Evolutionary conservation across 2,888 invertebrate species (phyloP), one percentile per base, ranked within the genome.

Genomic region (Baronia brevicornis): DNA sequence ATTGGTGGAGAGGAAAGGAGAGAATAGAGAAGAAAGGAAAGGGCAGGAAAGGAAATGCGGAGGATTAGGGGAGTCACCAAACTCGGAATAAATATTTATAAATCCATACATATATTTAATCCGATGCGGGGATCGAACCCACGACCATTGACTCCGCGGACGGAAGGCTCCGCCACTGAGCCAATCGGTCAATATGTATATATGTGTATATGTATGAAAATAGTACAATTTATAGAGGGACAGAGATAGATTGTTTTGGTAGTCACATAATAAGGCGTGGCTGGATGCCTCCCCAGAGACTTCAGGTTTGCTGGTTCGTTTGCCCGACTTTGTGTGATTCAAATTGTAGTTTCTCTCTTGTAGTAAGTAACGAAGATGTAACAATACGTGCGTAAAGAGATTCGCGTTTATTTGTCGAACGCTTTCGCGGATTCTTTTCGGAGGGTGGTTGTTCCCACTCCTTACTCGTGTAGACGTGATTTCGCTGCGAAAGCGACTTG

Each of bases 351-450:
- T 77, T 65, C 69, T 71, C 66, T 63, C 66, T 58, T 50, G 54
- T 58, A 62, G 73, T n/a, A n/a, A n/a, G n/a, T 78, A 78, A 78
- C 79, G 78, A 79, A 77, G 63, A 59, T 52, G 51, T 53, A 60
- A 72, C 74, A 77, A 77, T 78, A 77, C 82, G 80, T 80, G 80
- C 75, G 75, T 70, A 75, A 75, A 51, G 43, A 44, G 65, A 56
- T 63, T 59, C 50, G 51, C 56, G 56, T 55, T 60, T 59, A 55
- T 61, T 71, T 61, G 51, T 48, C 53, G 60, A 66, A 63, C 70
- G 65, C 70, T 73, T 67, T 63, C 59, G 53, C 48, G 51, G 53
- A 59, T 68, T 61, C 66, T 66, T 69, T 47, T 67, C 52, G 51
- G 65, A 63, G 68, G 61, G 59, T 59, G n/a, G n/a, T n/a, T n/a